phyloP scores from a whole-genome alignment of 2,888 invertebrate genomes.

The Rutpela maculata region DNA sequence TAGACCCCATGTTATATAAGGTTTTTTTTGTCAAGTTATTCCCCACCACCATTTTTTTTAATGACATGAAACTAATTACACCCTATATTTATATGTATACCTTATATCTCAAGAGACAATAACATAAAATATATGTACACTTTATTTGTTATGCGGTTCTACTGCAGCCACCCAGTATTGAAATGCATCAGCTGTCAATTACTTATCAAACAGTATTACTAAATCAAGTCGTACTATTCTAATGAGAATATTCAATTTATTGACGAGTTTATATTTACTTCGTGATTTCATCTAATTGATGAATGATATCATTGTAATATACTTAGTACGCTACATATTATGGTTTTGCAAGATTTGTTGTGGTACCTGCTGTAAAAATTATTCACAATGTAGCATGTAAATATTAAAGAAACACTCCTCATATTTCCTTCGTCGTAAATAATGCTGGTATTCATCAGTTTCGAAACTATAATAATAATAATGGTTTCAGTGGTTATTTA shows the following conservation, averaged over 20 bases:
- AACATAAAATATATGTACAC: neutral
- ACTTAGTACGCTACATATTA: conserved; percentile 32
- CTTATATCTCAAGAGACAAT: too few relatives aligned
- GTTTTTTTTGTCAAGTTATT: too few relatives aligned
- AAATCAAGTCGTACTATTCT: conserved; percentile 33
- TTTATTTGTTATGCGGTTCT: too few relatives aligned
- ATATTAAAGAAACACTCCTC: conserved; percentile 20
- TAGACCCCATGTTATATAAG: too few relatives aligned
- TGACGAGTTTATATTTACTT: conserved; percentile 27
- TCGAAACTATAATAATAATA: neutral
- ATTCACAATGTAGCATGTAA: conserved; percentile 21
- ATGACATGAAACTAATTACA: too few relatives aligned
- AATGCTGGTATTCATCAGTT: neutral
- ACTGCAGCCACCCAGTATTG: conserved; percentile 5
- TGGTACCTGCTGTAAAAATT: conserved; percentile 27
- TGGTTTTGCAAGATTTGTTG: conserved; percentile 30
- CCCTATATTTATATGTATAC: too few relatives aligned
- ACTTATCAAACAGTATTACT: conserved; percentile 19
- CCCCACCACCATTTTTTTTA: too few relatives aligned
- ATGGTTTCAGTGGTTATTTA: neutral
- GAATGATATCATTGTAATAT: conserved; percentile 42
- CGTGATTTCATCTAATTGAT: conserved; percentile 39
- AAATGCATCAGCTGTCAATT: conserved; percentile 18
- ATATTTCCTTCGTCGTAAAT: neutral
- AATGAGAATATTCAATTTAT: conserved; percentile 30